A percentile compares a stretch with the other conserved stretches of the same genome.
These are phyloP conservation scores for Cryptocephalus moraei DNA, from an alignment of 2,888 invertebrate species.

Conservation along the genomic window DNA sequence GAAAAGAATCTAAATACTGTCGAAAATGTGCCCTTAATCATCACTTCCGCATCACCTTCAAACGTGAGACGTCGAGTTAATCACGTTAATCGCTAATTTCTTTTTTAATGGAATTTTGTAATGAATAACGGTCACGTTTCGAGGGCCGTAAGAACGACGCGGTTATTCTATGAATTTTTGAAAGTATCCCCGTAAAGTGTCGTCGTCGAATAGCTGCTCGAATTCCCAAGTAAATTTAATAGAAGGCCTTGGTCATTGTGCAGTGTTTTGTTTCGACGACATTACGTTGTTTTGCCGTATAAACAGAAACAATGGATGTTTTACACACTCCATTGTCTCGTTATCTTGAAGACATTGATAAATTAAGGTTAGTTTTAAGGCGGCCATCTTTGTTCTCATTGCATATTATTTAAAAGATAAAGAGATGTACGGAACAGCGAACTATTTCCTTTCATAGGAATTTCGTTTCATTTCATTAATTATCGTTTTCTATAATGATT, in stretches of 20 bases:
- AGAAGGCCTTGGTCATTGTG: constrained; percentile 36
- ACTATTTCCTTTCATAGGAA: background rate
- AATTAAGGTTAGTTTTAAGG: constrained; percentile 41
- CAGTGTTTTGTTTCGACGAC: constrained; percentile 34
- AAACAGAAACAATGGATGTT: constrained; percentile 40
- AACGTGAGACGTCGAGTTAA: no score
- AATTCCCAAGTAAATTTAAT: constrained; percentile 32
- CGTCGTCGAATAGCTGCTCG: constrained; percentile 10
- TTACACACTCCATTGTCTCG: constrained; percentile 41
- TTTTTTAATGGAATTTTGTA: no score
- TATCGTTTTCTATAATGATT: background rate
- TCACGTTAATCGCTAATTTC: no score
- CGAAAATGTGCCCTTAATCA: no score
- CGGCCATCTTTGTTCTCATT: constrained; percentile 37
- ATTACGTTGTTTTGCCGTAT: constrained; percentile 36
- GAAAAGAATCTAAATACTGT: no score
- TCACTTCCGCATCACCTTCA: no score
- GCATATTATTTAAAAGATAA: constrained; percentile 28
- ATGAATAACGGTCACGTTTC: no score
- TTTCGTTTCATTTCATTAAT: background rate
- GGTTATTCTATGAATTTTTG: no score
- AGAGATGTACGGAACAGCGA: constrained; percentile 14
- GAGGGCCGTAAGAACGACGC: no score
- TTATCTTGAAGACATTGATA: constrained; percentile 43
- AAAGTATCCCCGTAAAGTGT: no score